These are phyloP conservation scores for Carduelis carduelis DNA, from an alignment of 2,797 vertebrate species.

Conservation along the genomic window DNA sequence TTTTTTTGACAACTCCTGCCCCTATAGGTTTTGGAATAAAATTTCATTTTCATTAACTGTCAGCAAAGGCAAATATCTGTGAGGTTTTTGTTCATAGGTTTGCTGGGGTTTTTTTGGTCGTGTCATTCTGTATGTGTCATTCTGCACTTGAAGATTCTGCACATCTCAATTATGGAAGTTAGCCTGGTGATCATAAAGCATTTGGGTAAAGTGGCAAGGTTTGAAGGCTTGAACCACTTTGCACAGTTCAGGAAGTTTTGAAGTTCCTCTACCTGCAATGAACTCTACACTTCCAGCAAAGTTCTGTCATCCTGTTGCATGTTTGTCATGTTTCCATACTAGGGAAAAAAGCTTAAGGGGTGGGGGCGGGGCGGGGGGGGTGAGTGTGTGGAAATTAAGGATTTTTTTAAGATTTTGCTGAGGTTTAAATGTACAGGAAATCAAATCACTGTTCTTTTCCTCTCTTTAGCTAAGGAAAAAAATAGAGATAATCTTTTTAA, in stretches of 20 bases:
- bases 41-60: background rate
- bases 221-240: slow-evolving; percentile 9
- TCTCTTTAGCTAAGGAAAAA: slow-evolving; percentile 15
- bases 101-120: fast-evolving
- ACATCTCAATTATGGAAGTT: background rate
- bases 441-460: background rate
- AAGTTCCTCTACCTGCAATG: slow-evolving; percentile 23
- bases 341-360: background rate
- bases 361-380: background rate
- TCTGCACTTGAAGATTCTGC: background rate
- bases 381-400: background rate
- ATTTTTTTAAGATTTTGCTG: slow-evolving; percentile 20
- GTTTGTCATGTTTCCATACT: fast-evolving
- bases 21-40: background rate
- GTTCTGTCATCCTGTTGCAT: slow-evolving; percentile 6
- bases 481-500: background rate
- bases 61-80: background rate
- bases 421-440: background rate
- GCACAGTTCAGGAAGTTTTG: slow-evolving; percentile 24
- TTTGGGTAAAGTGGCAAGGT: background rate
- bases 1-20: background rate
- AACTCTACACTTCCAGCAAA: slow-evolving; percentile 25
- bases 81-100: background rate
- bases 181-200: slow-evolving; percentile 22
- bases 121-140: background rate